Percentiles rank a stretch among this genome's conserved stretches.
phyloP scores from a whole-genome alignment of 2,888 invertebrate genomes.

The Perizoma affinitatum region DNA sequence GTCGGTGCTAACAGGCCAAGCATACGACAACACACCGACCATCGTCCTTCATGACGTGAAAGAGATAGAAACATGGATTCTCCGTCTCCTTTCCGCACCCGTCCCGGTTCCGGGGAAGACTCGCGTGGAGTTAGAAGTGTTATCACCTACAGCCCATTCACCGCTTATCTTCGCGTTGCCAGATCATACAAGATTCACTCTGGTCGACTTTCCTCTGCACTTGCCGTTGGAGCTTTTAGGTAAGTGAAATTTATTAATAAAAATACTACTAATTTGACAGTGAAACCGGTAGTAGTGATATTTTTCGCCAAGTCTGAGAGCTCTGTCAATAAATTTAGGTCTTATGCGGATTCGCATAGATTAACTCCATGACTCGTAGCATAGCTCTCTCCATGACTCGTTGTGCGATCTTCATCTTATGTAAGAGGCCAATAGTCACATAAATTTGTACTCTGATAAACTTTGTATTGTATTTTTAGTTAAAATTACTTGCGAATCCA shows the following conservation, averaged over 20 bases:
- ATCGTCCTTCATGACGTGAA: conserved; percentile 97
- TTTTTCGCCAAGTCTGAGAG: no score
- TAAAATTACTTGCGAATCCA: no score
- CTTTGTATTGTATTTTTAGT: no score
- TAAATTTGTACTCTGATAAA: no score
- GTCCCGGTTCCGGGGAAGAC: conserved; percentile 99
- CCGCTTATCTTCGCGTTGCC: conserved; percentile 96
- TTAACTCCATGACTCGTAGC: no score
- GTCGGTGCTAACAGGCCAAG: conserved; percentile 95
- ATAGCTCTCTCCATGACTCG: no score
- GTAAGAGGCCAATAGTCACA: no score
- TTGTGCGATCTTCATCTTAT: no score
- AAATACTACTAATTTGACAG: background rate
- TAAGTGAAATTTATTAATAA: conserved; percentile 46
- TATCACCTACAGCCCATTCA: conserved; percentile 93
- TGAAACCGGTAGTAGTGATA: background rate
- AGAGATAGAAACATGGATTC: conserved; percentile 99
- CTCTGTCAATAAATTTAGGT: no score
- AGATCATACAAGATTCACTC: conserved; percentile 97
- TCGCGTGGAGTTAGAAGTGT: conserved; percentile 90
- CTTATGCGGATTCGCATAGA: no score
- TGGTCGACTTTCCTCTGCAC: conserved; percentile 99
- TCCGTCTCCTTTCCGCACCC: conserved; percentile 97
- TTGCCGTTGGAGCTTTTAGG: conserved; percentile 97
- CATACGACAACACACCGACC: conserved; percentile 91